These are phyloP conservation scores for Anastatus disparis DNA, from an alignment of 1,140 invertebrate species.

Conservation along the genomic window DNA sequence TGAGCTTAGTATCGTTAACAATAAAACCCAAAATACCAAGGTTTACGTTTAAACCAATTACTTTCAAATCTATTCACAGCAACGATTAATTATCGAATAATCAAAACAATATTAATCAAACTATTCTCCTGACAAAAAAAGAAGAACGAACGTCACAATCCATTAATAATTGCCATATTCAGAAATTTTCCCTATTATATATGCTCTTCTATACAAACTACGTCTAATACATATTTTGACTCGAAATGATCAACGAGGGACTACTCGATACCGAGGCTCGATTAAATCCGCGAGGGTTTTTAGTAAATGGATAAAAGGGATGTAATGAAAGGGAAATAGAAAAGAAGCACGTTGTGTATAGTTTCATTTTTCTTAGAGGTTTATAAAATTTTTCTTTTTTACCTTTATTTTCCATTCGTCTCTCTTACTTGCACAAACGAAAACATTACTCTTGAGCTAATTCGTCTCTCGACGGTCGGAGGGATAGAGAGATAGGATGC, in stretches of 20 bases:
- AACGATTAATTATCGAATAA: slow-evolving; percentile 1
- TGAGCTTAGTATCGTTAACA: too few relatives aligned
- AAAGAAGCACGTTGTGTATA: not conserved
- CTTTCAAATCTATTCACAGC: too few relatives aligned
- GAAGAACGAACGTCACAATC: not conserved
- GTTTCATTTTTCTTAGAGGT: slow-evolving; percentile 30
- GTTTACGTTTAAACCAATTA: not conserved
- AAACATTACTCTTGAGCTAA: slow-evolving; percentile 33
- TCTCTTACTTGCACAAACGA: not conserved
- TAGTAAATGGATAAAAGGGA: not conserved
- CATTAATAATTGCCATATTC: slow-evolving; percentile 27
- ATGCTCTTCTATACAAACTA: slow-evolving; percentile 7
- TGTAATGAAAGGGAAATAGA: not conserved
- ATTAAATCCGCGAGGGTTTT: not conserved
- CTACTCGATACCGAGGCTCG: not conserved
- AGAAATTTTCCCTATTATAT: slow-evolving; percentile 1
- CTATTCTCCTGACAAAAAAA: not conserved
- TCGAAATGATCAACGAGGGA: slow-evolving; percentile 7
- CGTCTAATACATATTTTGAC: slow-evolving; percentile 34
- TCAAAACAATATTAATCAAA: slow-evolving; percentile 5
- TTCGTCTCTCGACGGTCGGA: slow-evolving; percentile 6
- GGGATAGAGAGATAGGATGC: too few relatives aligned
- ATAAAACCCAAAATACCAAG: not conserved
- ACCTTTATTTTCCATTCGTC: too few relatives aligned
- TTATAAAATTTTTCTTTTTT: not conserved